Percentiles rank a stretch among this genome's conserved stretches.
These are phyloP conservation scores for Cerceris rybyensis DNA, from an alignment of 2,888 invertebrate species.

Conservation along the genomic window DNA sequence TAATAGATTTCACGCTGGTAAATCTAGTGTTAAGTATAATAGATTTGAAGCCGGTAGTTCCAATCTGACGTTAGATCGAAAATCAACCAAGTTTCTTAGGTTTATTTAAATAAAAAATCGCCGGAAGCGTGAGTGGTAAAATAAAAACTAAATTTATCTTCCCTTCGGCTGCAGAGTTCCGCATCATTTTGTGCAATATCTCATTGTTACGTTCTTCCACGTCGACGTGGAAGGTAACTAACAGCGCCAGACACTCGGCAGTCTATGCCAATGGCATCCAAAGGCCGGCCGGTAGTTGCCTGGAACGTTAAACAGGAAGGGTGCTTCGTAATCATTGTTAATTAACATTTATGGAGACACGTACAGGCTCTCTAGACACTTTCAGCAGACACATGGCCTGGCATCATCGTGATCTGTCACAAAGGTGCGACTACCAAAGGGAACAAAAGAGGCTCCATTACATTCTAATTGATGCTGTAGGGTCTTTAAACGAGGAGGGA, in stretches of 20 bases:
- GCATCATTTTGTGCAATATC: slow-evolving; percentile 39
- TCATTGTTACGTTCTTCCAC: slow-evolving; percentile 56
- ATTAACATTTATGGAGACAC: slow-evolving; percentile 75
- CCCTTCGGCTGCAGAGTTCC: slow-evolving; percentile 7
- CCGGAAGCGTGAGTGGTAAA: not conserved
- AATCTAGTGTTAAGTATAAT: too few relatives aligned
- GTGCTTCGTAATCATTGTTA: slow-evolving; percentile 71
- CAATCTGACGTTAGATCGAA: too few relatives aligned
- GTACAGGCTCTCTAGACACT: slow-evolving; percentile 59
- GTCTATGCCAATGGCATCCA: slow-evolving; percentile 32
- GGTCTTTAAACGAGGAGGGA: slow-evolving; percentile 1
- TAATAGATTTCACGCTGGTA: too few relatives aligned
- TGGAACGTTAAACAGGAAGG: slow-evolving; percentile 55
- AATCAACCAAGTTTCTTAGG: too few relatives aligned
- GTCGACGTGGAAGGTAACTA: slow-evolving; percentile 37
- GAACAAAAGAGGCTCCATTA: slow-evolving; percentile 50
- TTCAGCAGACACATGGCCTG: slow-evolving; percentile 21
- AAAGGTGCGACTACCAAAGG: slow-evolving; percentile 47
- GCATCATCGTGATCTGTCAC: slow-evolving; percentile 42
- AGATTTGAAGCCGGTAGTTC: too few relatives aligned
- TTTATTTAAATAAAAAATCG: not conserved
- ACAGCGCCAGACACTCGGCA: slow-evolving; percentile 44
- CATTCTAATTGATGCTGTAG: slow-evolving; percentile 49
- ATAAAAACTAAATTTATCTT: not conserved
- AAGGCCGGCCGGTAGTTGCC: slow-evolving; percentile 38